Percentiles rank a stretch among this genome's conserved stretches.
phyloP scores from a whole-genome alignment of 2,797 vertebrate species.

The Scleropages formosus region DNA sequence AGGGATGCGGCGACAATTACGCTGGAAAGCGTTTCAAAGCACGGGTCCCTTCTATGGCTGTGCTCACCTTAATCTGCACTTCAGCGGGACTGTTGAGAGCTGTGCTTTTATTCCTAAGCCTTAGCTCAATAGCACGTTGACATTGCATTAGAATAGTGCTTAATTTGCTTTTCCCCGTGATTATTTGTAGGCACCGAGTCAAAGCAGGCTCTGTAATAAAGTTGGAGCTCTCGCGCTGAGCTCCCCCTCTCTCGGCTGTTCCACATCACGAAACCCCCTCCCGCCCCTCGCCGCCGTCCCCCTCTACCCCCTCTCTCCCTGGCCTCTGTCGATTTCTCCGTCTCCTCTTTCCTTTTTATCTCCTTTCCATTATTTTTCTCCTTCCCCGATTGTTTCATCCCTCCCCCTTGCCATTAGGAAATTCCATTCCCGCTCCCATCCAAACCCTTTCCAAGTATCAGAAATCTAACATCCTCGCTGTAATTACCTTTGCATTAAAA shows the following conservation, averaged over 20 bases:
- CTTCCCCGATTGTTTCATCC: background rate
- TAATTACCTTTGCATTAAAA: slow-evolving; percentile 22
- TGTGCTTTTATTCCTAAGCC: background rate
- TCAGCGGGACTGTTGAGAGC: background rate
- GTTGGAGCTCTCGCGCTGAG: background rate
- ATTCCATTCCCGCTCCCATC: slow-evolving; percentile 10
- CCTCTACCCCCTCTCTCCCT: no score
- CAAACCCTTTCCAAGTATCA: background rate
- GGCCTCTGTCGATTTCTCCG: no score
- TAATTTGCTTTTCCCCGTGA: background rate
- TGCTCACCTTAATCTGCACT: background rate
- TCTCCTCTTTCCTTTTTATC: background rate
- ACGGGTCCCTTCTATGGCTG: background rate
- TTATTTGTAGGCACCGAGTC: no score
- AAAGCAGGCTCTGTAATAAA: background rate
- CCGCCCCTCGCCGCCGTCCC: background rate
- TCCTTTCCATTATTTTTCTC: background rate
- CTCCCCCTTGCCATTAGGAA: slow-evolving; percentile 1
- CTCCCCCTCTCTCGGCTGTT: background rate
- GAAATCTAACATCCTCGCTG: slow-evolving; percentile 11
- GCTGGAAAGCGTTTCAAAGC: background rate
- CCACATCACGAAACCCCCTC: background rate
- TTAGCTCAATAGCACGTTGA: background rate
- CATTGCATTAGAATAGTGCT: background rate
- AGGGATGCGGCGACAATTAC: background rate